Evolutionary conservation across 1,140 invertebrate genomes (phyloP).

Genomic region (Drosophila tsacasi): DNA sequence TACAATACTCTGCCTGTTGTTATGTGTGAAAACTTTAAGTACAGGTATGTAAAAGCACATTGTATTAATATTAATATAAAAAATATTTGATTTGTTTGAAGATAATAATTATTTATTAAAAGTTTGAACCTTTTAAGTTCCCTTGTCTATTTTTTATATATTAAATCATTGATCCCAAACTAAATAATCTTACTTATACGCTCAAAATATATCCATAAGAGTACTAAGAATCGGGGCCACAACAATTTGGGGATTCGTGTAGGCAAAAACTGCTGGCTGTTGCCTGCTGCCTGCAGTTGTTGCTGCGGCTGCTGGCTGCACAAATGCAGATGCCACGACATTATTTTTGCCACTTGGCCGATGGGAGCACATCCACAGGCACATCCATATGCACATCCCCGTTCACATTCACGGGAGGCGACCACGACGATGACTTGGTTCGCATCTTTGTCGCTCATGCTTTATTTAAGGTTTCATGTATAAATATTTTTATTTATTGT

Average conservation of each 20-base stretch:
- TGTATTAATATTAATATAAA: too few species aligned
- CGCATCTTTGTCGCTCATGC: slow-evolving; percentile 83
- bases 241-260: slow-evolving; percentile 68
- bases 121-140: neutral
- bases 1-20: slow-evolving; percentile 3
- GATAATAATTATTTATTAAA: neutral
- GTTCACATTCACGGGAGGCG: slow-evolving; percentile 2
- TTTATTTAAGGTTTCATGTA: slow-evolving; percentile 83
- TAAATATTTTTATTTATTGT: slow-evolving; percentile 84
- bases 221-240: slow-evolving; percentile 10
- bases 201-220: neutral
- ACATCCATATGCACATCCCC: slow-evolving; percentile 5
- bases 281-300: slow-evolving; percentile 47
- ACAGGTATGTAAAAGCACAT: neutral
- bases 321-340: slow-evolving; percentile 82
- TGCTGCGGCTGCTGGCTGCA: slow-evolving; percentile 53
- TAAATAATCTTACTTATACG: neutral
- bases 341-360: slow-evolving; percentile 82
- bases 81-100: neutral
- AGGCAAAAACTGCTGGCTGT: slow-evolving; percentile 70
- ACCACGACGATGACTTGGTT: slow-evolving; percentile 60
- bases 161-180: neutral
- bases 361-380: slow-evolving; percentile 39
- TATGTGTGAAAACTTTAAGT: neutral
- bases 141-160: neutral